phyloP scores from a whole-genome alignment of 1,140 invertebrate species.

The Drosophila bifasciata region DNA sequence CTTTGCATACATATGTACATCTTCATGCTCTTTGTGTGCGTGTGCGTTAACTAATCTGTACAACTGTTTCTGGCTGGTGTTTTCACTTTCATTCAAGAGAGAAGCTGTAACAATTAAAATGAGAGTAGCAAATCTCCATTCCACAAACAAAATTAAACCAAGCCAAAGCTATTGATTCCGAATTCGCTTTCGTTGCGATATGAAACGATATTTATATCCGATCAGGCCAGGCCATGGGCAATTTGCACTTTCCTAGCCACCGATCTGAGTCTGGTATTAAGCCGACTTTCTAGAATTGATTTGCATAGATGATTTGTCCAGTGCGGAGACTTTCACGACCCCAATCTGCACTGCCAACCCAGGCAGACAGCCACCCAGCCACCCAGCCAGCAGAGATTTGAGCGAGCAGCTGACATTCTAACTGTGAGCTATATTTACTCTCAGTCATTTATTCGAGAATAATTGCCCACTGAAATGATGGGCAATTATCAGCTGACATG shows the following conservation, averaged over 20 bases:
- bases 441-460: conserved; percentile 19
- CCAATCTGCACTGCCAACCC: conserved; percentile 50
- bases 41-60: conserved; percentile 20
- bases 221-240: conserved; percentile 37
- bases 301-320: conserved; percentile 68
- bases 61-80: conserved; percentile 34
- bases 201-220: conserved; percentile 48
- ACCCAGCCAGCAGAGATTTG: background rate
- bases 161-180: conserved; percentile 37
- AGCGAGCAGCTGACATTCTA: conserved; percentile 64
- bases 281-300: conserved; percentile 74
- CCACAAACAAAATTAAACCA: conserved; percentile 32
- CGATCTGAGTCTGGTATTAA: conserved; percentile 26
- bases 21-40: background rate
- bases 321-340: conserved; percentile 70
- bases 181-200: conserved; percentile 12
- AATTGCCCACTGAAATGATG: conserved; percentile 64
- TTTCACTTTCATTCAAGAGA: conserved; percentile 53
- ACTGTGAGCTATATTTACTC: conserved; percentile 37
- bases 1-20: conserved; percentile 48
- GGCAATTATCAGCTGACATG: conserved; percentile 59
- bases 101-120: conserved; percentile 60
- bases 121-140: conserved; percentile 37
- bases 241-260: conserved; percentile 67
- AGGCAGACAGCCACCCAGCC: too few relatives aligned